Conservation (phyloP, 2,888 invertebrate species). For the Thereva nobilitata region DNA sequence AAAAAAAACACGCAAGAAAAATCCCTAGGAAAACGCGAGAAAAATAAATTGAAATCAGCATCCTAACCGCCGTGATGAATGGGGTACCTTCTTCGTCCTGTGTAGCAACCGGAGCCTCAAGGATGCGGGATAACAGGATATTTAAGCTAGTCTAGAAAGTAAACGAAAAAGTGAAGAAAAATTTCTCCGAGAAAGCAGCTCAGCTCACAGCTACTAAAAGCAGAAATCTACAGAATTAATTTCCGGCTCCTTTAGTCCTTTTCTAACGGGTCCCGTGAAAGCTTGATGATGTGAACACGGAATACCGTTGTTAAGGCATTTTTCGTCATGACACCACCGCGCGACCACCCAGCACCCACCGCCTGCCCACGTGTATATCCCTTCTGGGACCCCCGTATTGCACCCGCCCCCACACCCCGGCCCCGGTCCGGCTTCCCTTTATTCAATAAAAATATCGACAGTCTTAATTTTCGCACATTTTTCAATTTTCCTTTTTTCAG, state of each 20-base stretch:
- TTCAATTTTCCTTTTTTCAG: too few species aligned
- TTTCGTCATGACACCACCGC: too few species aligned
- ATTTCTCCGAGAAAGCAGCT: neutral
- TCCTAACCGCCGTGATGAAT: constrained; percentile 4
- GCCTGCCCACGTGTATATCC: too few species aligned
- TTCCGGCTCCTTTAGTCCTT: constrained; percentile 9
- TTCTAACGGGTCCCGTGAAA: neutral
- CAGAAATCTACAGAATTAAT: constrained; percentile 17
- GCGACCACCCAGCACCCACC: too few species aligned
- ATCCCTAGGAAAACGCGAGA: neutral
- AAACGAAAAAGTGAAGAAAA: neutral
- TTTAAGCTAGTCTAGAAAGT: neutral
- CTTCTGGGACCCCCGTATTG: too few species aligned
- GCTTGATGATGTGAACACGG: constrained; percentile 10
- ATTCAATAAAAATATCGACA: too few species aligned
- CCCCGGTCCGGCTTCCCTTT: too few species aligned
- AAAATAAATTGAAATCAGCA: constrained; percentile 13
- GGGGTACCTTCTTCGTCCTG: neutral
- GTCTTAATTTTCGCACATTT: too few species aligned
- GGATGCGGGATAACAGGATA: too few species aligned
- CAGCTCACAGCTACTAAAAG: neutral
- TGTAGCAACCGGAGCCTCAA: too few species aligned
- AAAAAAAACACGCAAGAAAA: neutral
- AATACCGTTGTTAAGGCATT: too few species aligned
- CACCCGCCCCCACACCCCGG: too few species aligned